These are phyloP conservation scores for Enoplosus armatus DNA, from an alignment of 2,797 vertebrate species.

Conservation along the genomic window DNA sequence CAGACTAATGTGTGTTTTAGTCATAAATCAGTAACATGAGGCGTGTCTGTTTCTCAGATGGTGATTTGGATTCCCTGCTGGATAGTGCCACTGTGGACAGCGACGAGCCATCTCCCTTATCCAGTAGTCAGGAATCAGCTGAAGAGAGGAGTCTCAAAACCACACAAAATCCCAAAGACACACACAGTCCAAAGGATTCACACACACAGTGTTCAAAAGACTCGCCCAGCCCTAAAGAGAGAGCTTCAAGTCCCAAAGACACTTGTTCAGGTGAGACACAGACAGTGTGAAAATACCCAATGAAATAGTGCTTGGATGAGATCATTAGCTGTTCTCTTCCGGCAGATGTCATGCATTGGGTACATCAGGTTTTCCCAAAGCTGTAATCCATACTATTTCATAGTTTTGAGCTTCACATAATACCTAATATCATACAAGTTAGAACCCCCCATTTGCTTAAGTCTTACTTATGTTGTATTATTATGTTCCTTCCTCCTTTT, in stretches of 20 bases:
- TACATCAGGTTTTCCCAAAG: not conserved
- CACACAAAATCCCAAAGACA: conserved; percentile 56
- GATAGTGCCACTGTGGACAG: conserved; percentile 89
- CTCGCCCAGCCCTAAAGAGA: conserved; percentile 56
- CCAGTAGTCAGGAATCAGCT: conserved; percentile 79
- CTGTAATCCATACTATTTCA: not conserved
- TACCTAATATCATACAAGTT: not conserved
- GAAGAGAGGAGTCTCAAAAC: conserved; percentile 85
- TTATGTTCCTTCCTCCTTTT: not conserved
- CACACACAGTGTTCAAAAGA: conserved; percentile 62
- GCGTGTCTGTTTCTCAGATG: conserved; percentile 82
- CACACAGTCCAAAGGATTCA: conserved; percentile 53
- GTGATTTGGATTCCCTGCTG: conserved; percentile 92
- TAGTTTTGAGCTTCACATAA: not conserved
- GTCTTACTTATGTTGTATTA: not conserved
- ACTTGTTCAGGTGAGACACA: conserved; percentile 88
- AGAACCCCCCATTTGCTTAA: not conserved
- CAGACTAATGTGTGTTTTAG: conserved; percentile 7
- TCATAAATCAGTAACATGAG: conserved; percentile 6
- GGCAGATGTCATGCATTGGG: not conserved
- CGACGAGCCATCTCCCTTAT: conserved; percentile 81
- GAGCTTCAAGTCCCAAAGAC: conserved; percentile 64
- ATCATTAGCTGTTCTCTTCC: not conserved
- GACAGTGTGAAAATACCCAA: not conserved
- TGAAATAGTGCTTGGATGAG: not conserved